Evolutionary conservation across 2,797 vertebrate species (phyloP).

Genomic region (Coluber constrictor): DNA sequence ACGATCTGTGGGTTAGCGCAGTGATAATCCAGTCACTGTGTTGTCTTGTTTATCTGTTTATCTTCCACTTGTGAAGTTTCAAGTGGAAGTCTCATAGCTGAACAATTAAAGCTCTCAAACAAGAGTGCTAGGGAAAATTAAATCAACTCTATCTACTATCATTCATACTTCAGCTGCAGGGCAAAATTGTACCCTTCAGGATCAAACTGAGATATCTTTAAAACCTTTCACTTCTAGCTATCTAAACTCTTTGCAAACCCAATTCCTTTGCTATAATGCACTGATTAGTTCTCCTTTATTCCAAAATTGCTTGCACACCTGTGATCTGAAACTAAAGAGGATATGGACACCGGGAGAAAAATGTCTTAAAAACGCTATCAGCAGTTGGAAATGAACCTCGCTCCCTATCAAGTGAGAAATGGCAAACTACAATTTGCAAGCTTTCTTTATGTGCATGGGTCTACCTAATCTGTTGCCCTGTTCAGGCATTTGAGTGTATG

Average conservation of each 20-base stretch:
- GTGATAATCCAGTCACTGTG: neutral
- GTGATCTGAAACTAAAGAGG: neutral
- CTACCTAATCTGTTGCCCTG: neutral
- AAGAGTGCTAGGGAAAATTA: neutral
- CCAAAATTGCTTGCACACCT: neutral
- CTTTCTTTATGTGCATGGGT: neutral
- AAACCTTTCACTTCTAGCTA: neutral
- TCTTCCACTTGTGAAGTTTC: neutral
- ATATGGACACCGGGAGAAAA: too few species aligned
- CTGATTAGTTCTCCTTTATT: neutral
- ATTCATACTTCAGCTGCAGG: neutral
- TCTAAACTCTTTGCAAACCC: neutral
- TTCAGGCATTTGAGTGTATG: neutral
- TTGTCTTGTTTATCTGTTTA: slow-evolving; percentile 7
- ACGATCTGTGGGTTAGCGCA: neutral
- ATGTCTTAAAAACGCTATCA: neutral
- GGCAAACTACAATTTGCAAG: neutral
- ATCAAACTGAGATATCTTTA: neutral
- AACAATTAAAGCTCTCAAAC: neutral
- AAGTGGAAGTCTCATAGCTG: neutral
- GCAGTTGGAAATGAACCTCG: neutral
- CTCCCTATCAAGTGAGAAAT: neutral
- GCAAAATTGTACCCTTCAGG: neutral
- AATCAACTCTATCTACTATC: neutral
- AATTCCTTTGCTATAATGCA: neutral